phyloP scores from a whole-genome alignment of 2,888 invertebrate species.

The Cerceris ruficornis region DNA sequence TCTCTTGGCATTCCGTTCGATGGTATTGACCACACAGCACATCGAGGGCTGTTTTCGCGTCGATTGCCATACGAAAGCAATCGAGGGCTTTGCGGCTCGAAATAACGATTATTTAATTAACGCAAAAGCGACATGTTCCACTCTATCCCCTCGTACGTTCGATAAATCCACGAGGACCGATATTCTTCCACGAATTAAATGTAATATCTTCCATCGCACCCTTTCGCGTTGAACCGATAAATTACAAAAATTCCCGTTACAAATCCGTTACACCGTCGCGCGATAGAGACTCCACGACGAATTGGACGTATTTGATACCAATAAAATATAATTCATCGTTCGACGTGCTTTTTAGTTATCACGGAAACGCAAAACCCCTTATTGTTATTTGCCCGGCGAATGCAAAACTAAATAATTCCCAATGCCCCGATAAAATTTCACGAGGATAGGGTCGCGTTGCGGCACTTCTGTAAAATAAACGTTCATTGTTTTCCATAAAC shows the following conservation, averaged over 20 bases:
- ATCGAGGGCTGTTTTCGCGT: too few relatives aligned
- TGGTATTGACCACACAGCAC: too few relatives aligned
- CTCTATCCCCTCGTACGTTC: conserved; percentile 19
- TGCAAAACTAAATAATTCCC: not conserved
- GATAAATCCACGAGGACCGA: conserved; percentile 48
- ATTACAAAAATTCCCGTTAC: not conserved
- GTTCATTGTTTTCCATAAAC: conserved; percentile 32
- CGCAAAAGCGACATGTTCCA: conserved; percentile 30
- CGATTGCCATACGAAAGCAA: not conserved
- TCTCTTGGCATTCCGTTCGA: too few relatives aligned
- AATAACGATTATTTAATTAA: conserved; percentile 69
- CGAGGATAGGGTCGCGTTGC: conserved; percentile 11
- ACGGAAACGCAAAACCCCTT: not conserved
- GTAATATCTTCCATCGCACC: too few relatives aligned
- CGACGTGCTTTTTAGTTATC: not conserved
- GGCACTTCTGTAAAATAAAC: conserved; percentile 22
- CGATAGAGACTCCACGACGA: not conserved
- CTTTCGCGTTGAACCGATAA: too few relatives aligned
- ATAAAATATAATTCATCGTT: not conserved
- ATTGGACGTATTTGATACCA: too few relatives aligned
- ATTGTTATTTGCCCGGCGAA: conserved; percentile 1
- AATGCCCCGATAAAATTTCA: conserved; percentile 19
- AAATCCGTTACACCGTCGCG: not conserved
- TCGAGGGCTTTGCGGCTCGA: conserved; percentile 59
- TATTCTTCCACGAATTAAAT: conserved; percentile 18